Evolutionary conservation across 2,797 vertebrate genomes (phyloP).

Genomic region (Tadarida brasiliensis): DNA sequence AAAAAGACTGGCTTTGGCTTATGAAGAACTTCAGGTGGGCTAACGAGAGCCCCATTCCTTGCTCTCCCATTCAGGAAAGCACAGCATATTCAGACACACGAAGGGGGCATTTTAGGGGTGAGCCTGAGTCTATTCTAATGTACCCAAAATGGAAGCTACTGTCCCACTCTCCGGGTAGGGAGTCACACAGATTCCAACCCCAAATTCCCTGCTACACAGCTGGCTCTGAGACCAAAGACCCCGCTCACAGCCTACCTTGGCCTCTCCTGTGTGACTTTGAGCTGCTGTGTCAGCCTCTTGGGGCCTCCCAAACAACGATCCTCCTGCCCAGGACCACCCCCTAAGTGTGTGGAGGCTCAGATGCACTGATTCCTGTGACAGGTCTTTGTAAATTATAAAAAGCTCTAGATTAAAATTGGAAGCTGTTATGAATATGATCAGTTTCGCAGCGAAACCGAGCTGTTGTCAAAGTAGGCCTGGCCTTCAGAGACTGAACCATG

Average conservation of each 20-base stretch:
- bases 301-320: not conserved
- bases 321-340: not conserved
- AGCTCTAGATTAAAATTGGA: slow-evolving; percentile 52
- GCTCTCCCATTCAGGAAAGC: not conserved
- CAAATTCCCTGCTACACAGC: not conserved
- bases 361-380: not conserved
- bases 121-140: not conserved
- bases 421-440: slow-evolving; percentile 51
- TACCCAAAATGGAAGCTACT: not conserved
- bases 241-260: rapidly evolving
- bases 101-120: not conserved
- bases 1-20: not conserved
- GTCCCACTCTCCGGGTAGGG: not conserved
- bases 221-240: not conserved
- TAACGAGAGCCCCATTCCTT: not conserved
- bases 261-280: not conserved
- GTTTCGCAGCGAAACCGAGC: slow-evolving; percentile 35
- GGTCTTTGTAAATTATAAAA: slow-evolving; percentile 51
- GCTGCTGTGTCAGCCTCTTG: not conserved
- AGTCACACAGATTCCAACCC: not conserved
- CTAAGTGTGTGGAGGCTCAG: not conserved
- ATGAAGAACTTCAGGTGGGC: not conserved
- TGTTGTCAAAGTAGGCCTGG: not conserved
- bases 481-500: not conserved
- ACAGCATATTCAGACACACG: not conserved